A percentile compares a stretch with the other conserved stretches of the same genome.
These are phyloP conservation scores for Xanthostigma xanthostigma DNA, from an alignment of 2,888 invertebrate genomes.

Conservation along the genomic window DNA sequence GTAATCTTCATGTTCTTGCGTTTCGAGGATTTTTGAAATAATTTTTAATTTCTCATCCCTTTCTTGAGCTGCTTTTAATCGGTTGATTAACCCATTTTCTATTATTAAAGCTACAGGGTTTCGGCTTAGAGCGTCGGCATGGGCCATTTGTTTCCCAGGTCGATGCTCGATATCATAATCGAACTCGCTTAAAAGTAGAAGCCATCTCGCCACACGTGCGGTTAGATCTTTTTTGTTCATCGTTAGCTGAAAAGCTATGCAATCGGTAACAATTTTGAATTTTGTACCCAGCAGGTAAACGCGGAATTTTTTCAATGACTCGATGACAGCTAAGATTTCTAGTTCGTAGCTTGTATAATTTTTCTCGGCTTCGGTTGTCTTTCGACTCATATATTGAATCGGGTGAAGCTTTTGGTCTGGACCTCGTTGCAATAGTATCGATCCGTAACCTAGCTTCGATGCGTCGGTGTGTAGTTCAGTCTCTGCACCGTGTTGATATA, in stretches of 20 bases:
- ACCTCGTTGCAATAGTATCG: slow-evolving; percentile 4
- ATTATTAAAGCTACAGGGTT: neutral
- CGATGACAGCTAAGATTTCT: too few relatives aligned
- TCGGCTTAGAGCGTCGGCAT: slow-evolving; percentile 1
- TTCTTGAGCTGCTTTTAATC: neutral
- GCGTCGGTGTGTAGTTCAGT: slow-evolving; percentile 7
- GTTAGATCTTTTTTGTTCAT: neutral
- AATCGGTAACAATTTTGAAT: too few relatives aligned
- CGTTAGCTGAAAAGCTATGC: too few relatives aligned
- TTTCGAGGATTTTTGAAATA: slow-evolving; percentile 5
- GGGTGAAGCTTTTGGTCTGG: slow-evolving; percentile 6
- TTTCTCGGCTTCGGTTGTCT: slow-evolving; percentile 7
- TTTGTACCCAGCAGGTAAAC: slow-evolving; percentile 9
- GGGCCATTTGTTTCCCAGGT: neutral
- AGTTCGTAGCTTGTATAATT: slow-evolving; percentile 9
- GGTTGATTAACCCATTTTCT: neutral
- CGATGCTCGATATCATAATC: neutral
- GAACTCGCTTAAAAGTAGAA: neutral
- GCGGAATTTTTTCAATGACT: slow-evolving; percentile 6
- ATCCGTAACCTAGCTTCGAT: neutral
- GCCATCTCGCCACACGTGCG: neutral
- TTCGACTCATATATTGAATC: slow-evolving; percentile 7
- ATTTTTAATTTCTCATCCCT: neutral
- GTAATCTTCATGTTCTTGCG: slow-evolving; percentile 5
- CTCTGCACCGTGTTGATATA: neutral